Conservation (phyloP, 2,888 invertebrate genomes). For the Hirtodrosophila histrioides region DNA sequence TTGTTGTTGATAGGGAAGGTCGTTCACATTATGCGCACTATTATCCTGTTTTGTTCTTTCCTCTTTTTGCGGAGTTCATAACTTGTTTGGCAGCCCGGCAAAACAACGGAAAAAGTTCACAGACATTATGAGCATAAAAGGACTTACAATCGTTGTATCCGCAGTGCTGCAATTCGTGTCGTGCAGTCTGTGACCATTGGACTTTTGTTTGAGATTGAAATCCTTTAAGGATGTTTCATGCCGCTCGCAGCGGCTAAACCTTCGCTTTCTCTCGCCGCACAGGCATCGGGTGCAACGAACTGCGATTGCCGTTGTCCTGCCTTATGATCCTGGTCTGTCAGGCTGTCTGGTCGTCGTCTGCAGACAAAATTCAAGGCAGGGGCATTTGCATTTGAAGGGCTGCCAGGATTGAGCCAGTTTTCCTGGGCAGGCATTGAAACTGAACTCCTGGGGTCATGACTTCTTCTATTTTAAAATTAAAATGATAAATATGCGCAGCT, state of each 20-base stretch:
- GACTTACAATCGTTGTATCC: constrained; percentile 31
- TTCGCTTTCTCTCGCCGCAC: constrained; percentile 9
- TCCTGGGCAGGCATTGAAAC: constrained; percentile 8
- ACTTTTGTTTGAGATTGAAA: constrained; percentile 61
- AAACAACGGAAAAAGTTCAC: constrained; percentile 74
- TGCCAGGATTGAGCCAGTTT: constrained; percentile 13
- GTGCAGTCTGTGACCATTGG: constrained; percentile 51
- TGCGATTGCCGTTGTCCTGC: constrained; percentile 44
- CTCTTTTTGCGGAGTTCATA: constrained; percentile 43
- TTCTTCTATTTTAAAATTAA: constrained; percentile 61
- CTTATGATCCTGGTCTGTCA: constrained; percentile 39
- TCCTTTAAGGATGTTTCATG: constrained; percentile 50
- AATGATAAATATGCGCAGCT: constrained; percentile 53
- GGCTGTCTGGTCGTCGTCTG: constrained; percentile 46
- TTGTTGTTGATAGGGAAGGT: constrained; percentile 61
- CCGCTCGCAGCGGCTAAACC: constrained; percentile 15
- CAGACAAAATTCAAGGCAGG: constrained; percentile 19
- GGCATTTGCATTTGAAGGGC: constrained; percentile 38
- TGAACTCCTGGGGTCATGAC: constrained; percentile 67
- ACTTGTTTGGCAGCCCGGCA: constrained; percentile 57
- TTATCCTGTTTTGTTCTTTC: constrained; percentile 61
- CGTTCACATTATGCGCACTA: constrained; percentile 65
- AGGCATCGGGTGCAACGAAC: constrained; percentile 64
- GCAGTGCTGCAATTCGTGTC: constrained; percentile 45
- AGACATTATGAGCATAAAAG: constrained; percentile 61